Base-by-base conservation (phyloP, 2,113 vertebrate genomes). In the Chaenogobius annularis region DNA sequence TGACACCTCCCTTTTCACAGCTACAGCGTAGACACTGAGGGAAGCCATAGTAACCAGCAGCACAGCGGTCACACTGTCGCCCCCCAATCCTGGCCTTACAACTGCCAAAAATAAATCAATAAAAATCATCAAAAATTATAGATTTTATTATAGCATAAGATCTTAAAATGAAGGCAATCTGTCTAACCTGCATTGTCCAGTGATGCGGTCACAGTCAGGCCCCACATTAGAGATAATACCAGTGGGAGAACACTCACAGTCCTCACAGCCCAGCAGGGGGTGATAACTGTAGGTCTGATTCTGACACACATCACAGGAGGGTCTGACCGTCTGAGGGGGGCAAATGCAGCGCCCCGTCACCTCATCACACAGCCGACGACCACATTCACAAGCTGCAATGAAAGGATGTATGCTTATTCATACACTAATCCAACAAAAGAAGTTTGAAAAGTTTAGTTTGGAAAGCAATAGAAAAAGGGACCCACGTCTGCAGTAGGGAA, bases 401-500 rank as follows among this genome's bases (percentile, higher is more conserved):
- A 59, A 69, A 48, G 69, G 37, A 68, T 1, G 37, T 15, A 40
- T 17, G 65, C 7, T 9, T 3, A 8, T 46, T 12, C 17, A 58
- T 17, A 72, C 8, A 40, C 3, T 44, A 19, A 5, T 10, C 20
- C 9, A 43, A 44, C 1, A n/a, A 15, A 7, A 17, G 6, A 11
- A 43, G 2, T 12, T 56, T 23, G 0, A 13, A 20, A 8, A n/a
- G 1, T 63, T 19, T 63, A 17, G 37, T 11, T n/a, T n/a, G 50
- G 1, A 35, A 64, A 3, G 17, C 62, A 37, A 44, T 2, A 14
- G 12, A 43, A 71, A 22, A 22, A 11, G 70, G 54, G 15, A 93
- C 96, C 95, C 83, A 99, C 97, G 73, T 79, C 81, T 95, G 92
- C 97, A 99, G 83, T 90, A 91, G 0, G 97, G 97, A 85, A 99